Evolutionary conservation across 2,113 vertebrate species (phyloP), one percentile per base, ranked within the genome.

Genomic region (Erinaceus europaeus): DNA sequence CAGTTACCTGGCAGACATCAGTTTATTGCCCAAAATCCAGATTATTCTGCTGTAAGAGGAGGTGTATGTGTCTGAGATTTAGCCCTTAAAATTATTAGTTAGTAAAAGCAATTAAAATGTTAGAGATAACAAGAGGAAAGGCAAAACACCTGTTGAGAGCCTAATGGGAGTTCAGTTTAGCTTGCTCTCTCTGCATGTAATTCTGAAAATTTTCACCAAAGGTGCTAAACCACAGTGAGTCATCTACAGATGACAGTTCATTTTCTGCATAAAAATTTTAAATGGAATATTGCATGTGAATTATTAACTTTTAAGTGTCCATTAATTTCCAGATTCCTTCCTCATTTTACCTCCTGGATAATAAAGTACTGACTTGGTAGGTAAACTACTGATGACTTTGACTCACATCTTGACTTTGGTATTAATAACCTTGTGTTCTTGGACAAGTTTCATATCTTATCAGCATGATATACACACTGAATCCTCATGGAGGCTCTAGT

Each of bases 41-140:
- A 38, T 50, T 75, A 50, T 48, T 69, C 40, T 17, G 4, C 18
- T 65, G 2, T 21, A 71, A 29, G 27, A 46, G 13, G 29, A 20
- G 11, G 18, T 4, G 11, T 42, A 18, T 68, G 62, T 65, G 36
- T 55, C 32, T 84, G 69, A 90, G 12, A 80, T 81, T 50, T 25
- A 72, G 4, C 38, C 67, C 14, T n/a, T 65, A 69, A 72, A 57
- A 57, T 32, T 57, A 34, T 25, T 38, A 1, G 52, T 84, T 32
- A 74, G 64, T n/a, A 64, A 78, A 85, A 64, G 18, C 23, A 52
- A 67, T 61, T 59, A 61, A 85, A 92, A 83, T 48, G 48, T 44
- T 4, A 67, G 23, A 71, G 15, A n/a, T 53, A 44, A 68, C 3
- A n/a, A 12, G 9, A 71, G 25, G 0, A 6, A 34, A 50, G 10